Conservation (phyloP, 2,888 invertebrate species). For the Ochropleura leucogaster region DNA sequence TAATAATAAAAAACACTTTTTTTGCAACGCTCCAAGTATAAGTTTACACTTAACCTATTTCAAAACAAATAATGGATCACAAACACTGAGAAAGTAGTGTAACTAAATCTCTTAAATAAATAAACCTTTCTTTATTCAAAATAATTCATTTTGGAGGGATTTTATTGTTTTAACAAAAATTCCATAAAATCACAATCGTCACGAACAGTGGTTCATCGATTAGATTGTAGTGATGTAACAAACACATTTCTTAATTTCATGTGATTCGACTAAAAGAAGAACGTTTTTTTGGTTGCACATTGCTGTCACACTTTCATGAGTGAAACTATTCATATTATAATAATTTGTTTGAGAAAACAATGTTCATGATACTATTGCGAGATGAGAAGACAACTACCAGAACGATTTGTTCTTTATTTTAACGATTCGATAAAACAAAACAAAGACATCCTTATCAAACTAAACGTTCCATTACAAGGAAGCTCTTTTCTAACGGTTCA, state of each 20-base stretch:
- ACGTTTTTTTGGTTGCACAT: background rate
- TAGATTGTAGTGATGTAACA: slow-evolving; percentile 46
- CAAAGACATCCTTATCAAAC: slow-evolving; percentile 1
- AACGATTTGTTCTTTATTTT: background rate
- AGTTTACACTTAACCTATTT: slow-evolving; percentile 57
- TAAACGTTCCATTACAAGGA: slow-evolving; percentile 14
- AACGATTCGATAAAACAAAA: background rate
- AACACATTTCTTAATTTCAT: background rate
- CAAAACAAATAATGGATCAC: slow-evolving; percentile 8
- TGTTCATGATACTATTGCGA: background rate
- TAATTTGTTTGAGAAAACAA: background rate
- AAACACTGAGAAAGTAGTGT: background rate
- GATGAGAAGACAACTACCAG: background rate
- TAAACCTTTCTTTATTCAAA: background rate
- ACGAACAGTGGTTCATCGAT: slow-evolving; percentile 62
- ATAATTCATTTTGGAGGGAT: slow-evolving; percentile 46
- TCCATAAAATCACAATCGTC: slow-evolving; percentile 50
- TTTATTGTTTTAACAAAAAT: slow-evolving; percentile 24
- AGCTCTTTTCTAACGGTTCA: background rate
- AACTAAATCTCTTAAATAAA: background rate
- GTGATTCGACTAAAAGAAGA: slow-evolving; percentile 23
- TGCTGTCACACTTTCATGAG: background rate
- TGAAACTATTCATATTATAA: background rate
- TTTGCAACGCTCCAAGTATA: slow-evolving; percentile 52
- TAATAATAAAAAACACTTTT: slow-evolving; percentile 19